These are phyloP conservation scores for Ephialtes manifestator DNA, from an alignment of 2,888 invertebrate species.

Conservation along the genomic window DNA sequence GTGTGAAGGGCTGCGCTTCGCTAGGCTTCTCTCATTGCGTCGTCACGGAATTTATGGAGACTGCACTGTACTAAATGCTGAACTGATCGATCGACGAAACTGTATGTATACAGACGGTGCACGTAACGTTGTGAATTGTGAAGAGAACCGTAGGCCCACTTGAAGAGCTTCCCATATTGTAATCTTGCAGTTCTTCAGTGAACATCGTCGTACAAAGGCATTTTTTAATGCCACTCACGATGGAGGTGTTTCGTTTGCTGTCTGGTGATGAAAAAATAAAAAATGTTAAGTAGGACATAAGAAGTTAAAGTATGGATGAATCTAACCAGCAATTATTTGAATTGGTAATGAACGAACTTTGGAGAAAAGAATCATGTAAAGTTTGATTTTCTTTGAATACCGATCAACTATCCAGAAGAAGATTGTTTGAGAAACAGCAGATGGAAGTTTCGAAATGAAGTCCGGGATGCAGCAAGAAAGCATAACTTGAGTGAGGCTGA, in stretches of 20 bases:
- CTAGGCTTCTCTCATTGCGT: not conserved
- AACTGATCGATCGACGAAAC: constrained; percentile 30
- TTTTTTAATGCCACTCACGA: not conserved
- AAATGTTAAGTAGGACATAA: not conserved
- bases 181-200: constrained; percentile 34
- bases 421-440: not conserved
- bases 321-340: not conserved
- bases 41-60: not conserved
- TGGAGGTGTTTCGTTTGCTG: not conserved
- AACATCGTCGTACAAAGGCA: not conserved
- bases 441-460: not conserved
- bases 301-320: not conserved
- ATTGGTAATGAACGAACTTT: not conserved
- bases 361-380: too few species aligned
- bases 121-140: not conserved
- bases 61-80: constrained; percentile 11
- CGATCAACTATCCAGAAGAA: not conserved
- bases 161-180: constrained; percentile 51
- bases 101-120: constrained; percentile 16
- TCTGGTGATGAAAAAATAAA: not conserved
- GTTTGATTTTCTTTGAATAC: not conserved
- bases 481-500: not conserved
- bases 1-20: not conserved
- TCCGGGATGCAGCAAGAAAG: not conserved
- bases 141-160: constrained; percentile 34